phyloP scores from a whole-genome alignment of 2,888 invertebrate species.

The Colostygia pectinataria region DNA sequence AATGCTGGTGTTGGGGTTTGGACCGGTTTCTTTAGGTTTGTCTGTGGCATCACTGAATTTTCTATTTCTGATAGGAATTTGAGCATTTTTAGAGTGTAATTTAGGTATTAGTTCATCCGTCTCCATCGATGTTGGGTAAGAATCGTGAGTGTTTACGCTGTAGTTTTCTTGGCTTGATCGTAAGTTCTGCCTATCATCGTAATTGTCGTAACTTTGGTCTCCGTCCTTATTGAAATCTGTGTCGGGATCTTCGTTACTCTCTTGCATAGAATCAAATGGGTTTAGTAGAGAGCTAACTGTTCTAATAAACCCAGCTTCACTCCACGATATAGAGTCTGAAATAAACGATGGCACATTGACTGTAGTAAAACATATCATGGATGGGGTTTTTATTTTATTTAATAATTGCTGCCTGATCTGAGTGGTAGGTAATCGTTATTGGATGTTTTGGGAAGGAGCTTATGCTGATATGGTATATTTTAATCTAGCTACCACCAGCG shows the following conservation, averaged over 20 bases:
- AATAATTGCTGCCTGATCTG: too few relatives aligned
- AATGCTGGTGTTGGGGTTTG: not conserved
- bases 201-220: not conserved
- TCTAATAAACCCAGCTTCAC: conserved; percentile 8
- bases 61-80: not conserved
- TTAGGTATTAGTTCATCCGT: too few relatives aligned
- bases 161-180: not conserved
- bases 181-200: not conserved
- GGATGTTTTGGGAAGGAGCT: too few relatives aligned
- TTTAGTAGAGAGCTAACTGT: conserved; percentile 4
- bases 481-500: too few relatives aligned
- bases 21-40: not conserved
- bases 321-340: conserved; percentile 3
- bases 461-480: too few relatives aligned
- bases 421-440: too few relatives aligned
- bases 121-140: not conserved
- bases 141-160: not conserved
- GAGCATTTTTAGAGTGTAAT: too few relatives aligned
- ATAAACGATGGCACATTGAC: not conserved
- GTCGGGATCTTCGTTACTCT: not conserved
- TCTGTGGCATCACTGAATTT: not conserved
- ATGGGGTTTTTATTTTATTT: too few relatives aligned
- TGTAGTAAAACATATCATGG: too few relatives aligned
- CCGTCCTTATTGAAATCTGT: not conserved
- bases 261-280: conserved; percentile 7